These are phyloP conservation scores for Diadophis punctatus DNA, from an alignment of 2,113 vertebrate genomes.

Conservation along the genomic window DNA sequence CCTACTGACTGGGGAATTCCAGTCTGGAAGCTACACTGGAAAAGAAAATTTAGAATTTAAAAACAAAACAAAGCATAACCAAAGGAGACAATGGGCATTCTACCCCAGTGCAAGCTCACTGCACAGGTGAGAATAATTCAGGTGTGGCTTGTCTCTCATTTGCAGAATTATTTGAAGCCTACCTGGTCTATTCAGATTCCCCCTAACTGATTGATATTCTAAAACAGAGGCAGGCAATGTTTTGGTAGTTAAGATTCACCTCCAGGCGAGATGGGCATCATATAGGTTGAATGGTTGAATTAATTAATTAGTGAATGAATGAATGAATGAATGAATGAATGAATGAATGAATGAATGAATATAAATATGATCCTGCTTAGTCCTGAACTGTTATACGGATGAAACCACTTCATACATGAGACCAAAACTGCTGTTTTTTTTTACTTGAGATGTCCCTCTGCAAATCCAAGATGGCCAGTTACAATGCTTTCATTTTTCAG, in stretches of 20 bases:
- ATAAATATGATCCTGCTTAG: not conserved
- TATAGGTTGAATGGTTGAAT: too few species aligned
- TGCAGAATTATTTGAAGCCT: not conserved
- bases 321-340: too few species aligned
- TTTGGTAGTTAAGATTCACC: not conserved
- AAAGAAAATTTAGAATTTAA: not conserved
- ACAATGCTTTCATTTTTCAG: not conserved
- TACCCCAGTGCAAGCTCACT: not conserved
- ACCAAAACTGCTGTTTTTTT: not conserved
- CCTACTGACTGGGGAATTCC: not conserved
- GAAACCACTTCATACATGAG: not conserved
- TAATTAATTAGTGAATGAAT: too few species aligned
- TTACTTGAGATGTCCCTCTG: not conserved
- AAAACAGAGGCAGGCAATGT: not conserved
- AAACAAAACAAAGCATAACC: not conserved
- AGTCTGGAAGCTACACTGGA: not conserved
- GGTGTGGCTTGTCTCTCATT: not conserved
- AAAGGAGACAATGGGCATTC: not conserved
- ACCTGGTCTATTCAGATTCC: not conserved
- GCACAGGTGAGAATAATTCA: not conserved
- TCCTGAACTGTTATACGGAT: not conserved
- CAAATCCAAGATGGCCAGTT: not conserved
- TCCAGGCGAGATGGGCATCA: too few species aligned
- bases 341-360: too few species aligned
- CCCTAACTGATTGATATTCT: not conserved